Evolutionary conservation across 1,140 invertebrate genomes (phyloP).

Genomic region (Philopotamus ludificatus): DNA sequence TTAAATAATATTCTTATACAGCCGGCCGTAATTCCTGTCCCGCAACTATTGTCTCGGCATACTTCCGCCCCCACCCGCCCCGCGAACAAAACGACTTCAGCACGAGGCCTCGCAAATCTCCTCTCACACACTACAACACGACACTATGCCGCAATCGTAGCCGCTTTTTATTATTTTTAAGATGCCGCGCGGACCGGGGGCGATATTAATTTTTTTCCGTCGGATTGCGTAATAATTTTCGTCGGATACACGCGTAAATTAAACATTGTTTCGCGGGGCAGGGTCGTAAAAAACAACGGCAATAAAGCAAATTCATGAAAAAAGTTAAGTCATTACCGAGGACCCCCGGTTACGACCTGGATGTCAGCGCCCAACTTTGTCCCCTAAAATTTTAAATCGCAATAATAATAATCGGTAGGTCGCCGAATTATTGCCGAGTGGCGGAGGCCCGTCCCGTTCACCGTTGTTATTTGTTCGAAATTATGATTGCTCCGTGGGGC

Average conservation of each 20-base stretch:
- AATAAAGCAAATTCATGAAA: constrained; percentile 23
- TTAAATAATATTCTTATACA: constrained; percentile 34
- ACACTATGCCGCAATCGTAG: not conserved
- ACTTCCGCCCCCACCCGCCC: too few species aligned
- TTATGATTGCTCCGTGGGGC: constrained; percentile 39
- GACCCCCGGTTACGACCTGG: not conserved
- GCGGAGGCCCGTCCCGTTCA: constrained; percentile 4
- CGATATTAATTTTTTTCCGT: constrained; percentile 1
- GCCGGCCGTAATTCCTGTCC: constrained; percentile 31
- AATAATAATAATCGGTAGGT: constrained; percentile 24
- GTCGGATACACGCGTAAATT: not conserved
- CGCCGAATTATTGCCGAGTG: not conserved
- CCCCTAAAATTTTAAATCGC: constrained; percentile 26
- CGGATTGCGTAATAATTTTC: not conserved
- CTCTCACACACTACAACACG: not conserved
- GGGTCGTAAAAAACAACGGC: constrained; percentile 21
- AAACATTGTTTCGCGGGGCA: constrained; percentile 8
- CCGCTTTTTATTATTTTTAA: not conserved
- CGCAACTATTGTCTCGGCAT: constrained; percentile 36
- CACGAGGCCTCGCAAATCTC: not conserved
- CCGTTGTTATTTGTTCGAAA: constrained; percentile 34
- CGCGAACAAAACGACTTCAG: too few species aligned
- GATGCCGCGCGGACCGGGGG: not conserved
- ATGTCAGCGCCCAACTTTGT: not conserved
- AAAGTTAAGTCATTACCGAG: constrained; percentile 17